Evolutionary conservation across 1,140 invertebrate genomes (phyloP).

Genomic region (Nephotettix cincticeps): DNA sequence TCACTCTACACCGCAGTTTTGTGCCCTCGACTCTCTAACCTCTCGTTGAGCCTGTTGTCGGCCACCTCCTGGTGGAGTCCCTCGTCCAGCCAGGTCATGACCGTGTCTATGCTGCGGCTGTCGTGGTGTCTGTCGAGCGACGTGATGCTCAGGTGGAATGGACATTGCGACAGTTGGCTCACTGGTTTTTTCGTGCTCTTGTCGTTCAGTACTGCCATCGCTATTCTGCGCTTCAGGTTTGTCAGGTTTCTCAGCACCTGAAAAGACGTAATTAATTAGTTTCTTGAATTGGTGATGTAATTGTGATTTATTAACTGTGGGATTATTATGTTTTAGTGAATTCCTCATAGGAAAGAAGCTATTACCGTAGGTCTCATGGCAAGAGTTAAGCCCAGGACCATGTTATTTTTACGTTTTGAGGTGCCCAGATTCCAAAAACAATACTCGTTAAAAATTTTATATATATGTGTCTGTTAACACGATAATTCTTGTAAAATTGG

Average conservation of each 20-base stretch:
- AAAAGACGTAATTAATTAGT: not conserved
- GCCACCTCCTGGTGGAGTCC: not conserved
- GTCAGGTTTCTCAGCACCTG: slow-evolving; percentile 3
- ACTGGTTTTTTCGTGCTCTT: slow-evolving; percentile 2
- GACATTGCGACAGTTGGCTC: slow-evolving; percentile 12
- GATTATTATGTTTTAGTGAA: no score
- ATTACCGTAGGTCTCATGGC: no score
- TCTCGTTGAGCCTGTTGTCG: slow-evolving; percentile 22
- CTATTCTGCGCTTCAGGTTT: slow-evolving; percentile 13
- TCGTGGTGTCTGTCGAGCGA: slow-evolving; percentile 14
- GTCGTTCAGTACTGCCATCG: not conserved
- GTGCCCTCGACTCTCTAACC: not conserved
- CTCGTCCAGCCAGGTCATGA: slow-evolving; percentile 23
- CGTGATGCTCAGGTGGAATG: slow-evolving; percentile 20
- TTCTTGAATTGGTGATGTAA: no score
- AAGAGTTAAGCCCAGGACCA: no score
- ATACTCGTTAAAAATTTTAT: no score
- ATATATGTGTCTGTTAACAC: no score
- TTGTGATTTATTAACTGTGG: no score
- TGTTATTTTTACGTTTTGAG: no score
- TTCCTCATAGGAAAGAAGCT: no score
- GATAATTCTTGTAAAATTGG: no score
- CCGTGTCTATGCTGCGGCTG: slow-evolving; percentile 21
- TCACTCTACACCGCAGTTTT: no score
- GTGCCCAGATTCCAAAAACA: no score